Conservation (phyloP, 2,797 vertebrate species). For the Salmo trutta region DNA sequence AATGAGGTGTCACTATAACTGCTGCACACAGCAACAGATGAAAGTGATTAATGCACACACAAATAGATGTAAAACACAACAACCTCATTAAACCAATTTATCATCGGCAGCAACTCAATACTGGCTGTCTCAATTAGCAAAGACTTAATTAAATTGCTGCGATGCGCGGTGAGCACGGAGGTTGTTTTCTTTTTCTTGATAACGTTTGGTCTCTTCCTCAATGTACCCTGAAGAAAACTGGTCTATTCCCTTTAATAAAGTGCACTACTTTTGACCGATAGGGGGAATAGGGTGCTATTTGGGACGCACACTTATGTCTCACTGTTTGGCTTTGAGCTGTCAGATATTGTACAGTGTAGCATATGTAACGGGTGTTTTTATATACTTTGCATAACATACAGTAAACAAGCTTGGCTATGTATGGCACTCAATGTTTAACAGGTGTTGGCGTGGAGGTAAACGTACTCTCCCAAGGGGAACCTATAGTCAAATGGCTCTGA, state of each 20-base stretch:
- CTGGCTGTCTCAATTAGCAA: conserved; percentile 44
- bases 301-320: background rate
- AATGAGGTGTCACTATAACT: too few relatives aligned
- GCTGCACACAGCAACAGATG: conserved; percentile 7
- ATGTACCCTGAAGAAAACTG: background rate
- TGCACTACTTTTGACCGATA: background rate
- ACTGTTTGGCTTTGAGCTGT: background rate
- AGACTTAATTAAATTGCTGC: conserved; percentile 31
- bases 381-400: too few relatives aligned
- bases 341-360: background rate
- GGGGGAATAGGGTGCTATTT: background rate
- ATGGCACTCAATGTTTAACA: too few relatives aligned
- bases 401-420: too few relatives aligned
- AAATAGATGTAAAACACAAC: conserved; percentile 30
- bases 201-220: background rate
- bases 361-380: too few relatives aligned
- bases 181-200: background rate
- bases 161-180: conserved; percentile 7
- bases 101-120: conserved; percentile 39
- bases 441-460: too few relatives aligned
- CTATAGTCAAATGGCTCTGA: too few relatives aligned
- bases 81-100: conserved; percentile 52
- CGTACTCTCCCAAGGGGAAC: too few relatives aligned
- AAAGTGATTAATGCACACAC: conserved; percentile 47
- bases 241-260: background rate